Evolutionary conservation across 1,140 invertebrate genomes (phyloP).

Genomic region (Aricia agestis): DNA sequence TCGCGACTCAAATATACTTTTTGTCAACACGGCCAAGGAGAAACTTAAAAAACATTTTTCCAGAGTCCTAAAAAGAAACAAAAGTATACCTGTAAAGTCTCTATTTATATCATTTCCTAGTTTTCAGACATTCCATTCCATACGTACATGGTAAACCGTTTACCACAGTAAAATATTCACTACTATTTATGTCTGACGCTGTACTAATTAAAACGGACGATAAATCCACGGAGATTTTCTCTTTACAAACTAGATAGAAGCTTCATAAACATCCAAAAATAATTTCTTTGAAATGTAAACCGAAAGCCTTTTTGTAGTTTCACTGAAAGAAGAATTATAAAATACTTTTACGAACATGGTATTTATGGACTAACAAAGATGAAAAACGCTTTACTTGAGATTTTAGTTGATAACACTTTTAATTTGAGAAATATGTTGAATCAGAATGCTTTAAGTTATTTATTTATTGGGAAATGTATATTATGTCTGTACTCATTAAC

Average conservation of each 20-base stretch:
- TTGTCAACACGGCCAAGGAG: too few species aligned
- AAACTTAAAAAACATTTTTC: too few species aligned
- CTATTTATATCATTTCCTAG: neutral
- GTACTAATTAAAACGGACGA: constrained; percentile 24
- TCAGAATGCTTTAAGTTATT: too few species aligned
- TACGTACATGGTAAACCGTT: neutral
- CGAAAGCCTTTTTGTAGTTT: constrained; percentile 9
- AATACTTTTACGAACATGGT: neutral
- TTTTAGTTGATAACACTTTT: too few species aligned
- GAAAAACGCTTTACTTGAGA: too few species aligned
- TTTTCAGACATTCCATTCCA: neutral
- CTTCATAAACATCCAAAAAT: constrained; percentile 14
- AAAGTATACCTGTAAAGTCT: neutral
- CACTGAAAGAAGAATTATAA: neutral
- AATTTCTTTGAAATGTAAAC: constrained; percentile 3
- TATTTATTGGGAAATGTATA: too few species aligned
- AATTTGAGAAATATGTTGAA: too few species aligned
- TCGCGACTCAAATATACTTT: too few species aligned
- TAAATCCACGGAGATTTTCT: constrained; percentile 26
- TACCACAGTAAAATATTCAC: constrained; percentile 14
- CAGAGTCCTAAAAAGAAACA: too few species aligned
- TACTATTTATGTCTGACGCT: constrained; percentile 9
- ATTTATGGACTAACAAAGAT: too few species aligned
- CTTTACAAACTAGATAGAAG: constrained; percentile 27
- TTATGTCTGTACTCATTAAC: too few species aligned